phyloP scores from a whole-genome alignment of 2,113 vertebrate genomes.

The Plotosus lineatus region DNA sequence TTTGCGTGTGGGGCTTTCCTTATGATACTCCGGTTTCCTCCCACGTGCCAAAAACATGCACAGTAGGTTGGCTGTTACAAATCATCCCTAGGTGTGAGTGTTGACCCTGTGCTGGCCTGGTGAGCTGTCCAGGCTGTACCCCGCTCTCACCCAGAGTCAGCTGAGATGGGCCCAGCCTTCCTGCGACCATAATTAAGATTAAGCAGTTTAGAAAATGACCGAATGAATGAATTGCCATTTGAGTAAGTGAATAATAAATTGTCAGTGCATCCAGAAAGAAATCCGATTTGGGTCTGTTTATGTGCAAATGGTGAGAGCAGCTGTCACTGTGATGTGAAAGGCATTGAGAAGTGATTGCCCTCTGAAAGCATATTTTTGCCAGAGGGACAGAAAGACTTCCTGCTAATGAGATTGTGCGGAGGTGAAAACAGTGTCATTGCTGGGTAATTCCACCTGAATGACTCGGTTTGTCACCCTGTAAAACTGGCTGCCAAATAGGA shows the following conservation, averaged over 20 bases:
- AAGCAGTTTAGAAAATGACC: too few relatives aligned
- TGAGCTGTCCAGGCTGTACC: too few relatives aligned
- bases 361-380: constrained; percentile 8
- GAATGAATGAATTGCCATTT: constrained; percentile 13
- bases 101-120: too few relatives aligned
- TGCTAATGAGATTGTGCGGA: constrained; percentile 53
- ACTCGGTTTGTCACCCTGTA: constrained; percentile 28
- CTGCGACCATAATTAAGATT: too few relatives aligned
- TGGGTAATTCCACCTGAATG: constrained; percentile 47
- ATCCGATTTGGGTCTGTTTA: constrained; percentile 3
- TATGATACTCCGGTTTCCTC: too few relatives aligned
- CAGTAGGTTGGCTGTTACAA: too few relatives aligned
- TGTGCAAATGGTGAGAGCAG: neutral
- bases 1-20: too few relatives aligned
- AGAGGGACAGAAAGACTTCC: constrained; percentile 39
- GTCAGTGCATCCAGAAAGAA: constrained; percentile 32
- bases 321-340: constrained; percentile 15
- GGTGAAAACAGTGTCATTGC: constrained; percentile 56
- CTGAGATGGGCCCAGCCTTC: too few relatives aligned
- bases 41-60: too few relatives aligned
- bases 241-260: constrained; percentile 42
- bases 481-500: constrained; percentile 31
- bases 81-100: too few relatives aligned
- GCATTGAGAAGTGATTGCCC: constrained; percentile 8
- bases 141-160: too few relatives aligned